These are phyloP conservation scores for Cheilosia variabilis DNA, from an alignment of 2,888 invertebrate species.

Conservation along the genomic window DNA sequence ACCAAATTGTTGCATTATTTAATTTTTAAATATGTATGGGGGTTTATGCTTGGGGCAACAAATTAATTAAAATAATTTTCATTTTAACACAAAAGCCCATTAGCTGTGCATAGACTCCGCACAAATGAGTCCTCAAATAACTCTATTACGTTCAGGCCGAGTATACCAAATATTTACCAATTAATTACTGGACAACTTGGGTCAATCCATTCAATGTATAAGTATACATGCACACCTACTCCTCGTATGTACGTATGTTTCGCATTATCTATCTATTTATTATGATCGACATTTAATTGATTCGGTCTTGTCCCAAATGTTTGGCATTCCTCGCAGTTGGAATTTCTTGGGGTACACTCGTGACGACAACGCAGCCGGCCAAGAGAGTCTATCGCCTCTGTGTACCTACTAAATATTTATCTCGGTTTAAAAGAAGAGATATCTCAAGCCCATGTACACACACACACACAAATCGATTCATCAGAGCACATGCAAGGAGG, in stretches of 20 bases:
- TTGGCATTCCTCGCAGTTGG: constrained; percentile 51
- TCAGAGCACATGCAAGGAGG: not conserved
- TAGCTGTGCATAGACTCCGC: not conserved
- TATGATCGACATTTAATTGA: constrained; percentile 67
- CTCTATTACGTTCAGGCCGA: not conserved
- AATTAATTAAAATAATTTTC: no score
- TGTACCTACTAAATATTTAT: constrained; percentile 42
- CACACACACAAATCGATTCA: not conserved
- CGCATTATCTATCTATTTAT: constrained; percentile 3
- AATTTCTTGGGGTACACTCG: constrained; percentile 42
- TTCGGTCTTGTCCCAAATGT: constrained; percentile 67
- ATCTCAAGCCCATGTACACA: not conserved
- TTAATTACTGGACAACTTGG: constrained; percentile 37
- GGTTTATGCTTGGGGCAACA: no score
- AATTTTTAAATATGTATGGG: no score
- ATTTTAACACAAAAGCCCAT: no score
- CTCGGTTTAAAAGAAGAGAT: constrained; percentile 21
- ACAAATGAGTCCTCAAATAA: not conserved
- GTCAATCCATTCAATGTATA: not conserved
- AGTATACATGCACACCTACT: no score
- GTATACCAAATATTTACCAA: constrained; percentile 26
- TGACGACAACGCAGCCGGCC: not conserved
- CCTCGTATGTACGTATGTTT: not conserved
- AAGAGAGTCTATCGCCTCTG: not conserved
- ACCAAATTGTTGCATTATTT: no score